phyloP scores from a whole-genome alignment of 2,888 invertebrate genomes.

The Pseudococcus jackbeardsleyi region DNA sequence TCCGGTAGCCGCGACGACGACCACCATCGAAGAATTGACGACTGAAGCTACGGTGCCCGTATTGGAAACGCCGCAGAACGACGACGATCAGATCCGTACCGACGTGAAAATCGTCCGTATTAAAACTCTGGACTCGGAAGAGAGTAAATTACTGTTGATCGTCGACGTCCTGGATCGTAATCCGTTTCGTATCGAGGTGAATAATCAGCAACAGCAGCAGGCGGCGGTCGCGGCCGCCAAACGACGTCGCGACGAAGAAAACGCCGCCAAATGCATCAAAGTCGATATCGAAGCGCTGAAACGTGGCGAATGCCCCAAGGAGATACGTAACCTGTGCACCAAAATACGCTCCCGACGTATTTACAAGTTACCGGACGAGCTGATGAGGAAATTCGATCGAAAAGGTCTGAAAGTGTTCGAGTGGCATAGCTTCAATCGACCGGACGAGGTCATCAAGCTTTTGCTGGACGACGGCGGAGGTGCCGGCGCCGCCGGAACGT shows the following conservation, averaged over 20 bases:
- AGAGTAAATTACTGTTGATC: slow-evolving; percentile 51
- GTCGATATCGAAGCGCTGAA: slow-evolving; percentile 41
- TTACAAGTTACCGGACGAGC: slow-evolving; percentile 56
- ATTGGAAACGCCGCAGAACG: not conserved
- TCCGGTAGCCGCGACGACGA: not conserved
- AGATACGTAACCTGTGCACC: slow-evolving; percentile 9
- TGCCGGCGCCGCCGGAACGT: not conserved
- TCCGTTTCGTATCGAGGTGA: slow-evolving; percentile 32
- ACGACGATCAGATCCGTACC: slow-evolving; percentile 27
- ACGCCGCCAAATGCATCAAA: slow-evolving; percentile 1
- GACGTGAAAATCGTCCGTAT: slow-evolving; percentile 57
- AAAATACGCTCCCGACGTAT: slow-evolving; percentile 30
- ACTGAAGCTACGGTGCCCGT: not conserved
- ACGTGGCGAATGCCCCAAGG: slow-evolving; percentile 45
- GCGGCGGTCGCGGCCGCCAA: not conserved
- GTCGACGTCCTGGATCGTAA: slow-evolving; percentile 54
- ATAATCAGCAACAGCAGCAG: not conserved
- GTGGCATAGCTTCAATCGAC: slow-evolving; percentile 56
- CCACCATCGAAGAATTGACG: not conserved
- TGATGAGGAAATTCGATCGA: slow-evolving; percentile 43
- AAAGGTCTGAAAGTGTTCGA: slow-evolving; percentile 58
- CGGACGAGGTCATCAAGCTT: slow-evolving; percentile 48
- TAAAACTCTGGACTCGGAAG: slow-evolving; percentile 43
- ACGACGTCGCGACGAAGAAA: not conserved
- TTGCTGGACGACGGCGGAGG: slow-evolving; percentile 52